Evolutionary conservation across 2,797 vertebrate species (phyloP), one percentile per base, ranked within the genome.

Genomic region (Taenioides sp.): DNA sequence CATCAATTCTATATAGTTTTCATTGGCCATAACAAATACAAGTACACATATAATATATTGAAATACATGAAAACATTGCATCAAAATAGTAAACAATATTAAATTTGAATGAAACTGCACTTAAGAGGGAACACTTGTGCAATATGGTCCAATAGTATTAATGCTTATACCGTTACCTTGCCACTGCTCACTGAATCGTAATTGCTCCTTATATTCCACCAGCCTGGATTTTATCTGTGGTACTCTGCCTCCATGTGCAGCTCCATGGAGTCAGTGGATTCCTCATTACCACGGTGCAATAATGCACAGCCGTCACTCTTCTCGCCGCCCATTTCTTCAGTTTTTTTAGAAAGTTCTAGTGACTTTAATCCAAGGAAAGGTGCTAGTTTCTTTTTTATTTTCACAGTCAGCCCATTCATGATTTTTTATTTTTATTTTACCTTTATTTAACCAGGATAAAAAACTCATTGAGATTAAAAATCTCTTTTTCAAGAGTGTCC

Each of bases 211-310:
- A 67, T 50, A 59, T 59, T 18, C 25, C 50, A 80, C 63, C 75
- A 20, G 22, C 62, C 67, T 43, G 25, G 47, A 0, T 1, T 5
- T 1, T 50, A 75, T 75, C 25, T 43, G 70, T 72, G 67, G 62
- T 58, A 7, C 23, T 31, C 25, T 52, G 58, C 58, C 70, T 63
- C 50, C 75, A 37, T 43, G 72, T 64, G 70, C 67, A 40, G 65
- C 68, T 76, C 58, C 27, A 70, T 70, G 43, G 58, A 1, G 5
- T 72, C 73, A 69, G 79, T 69, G 84, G 34, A 82, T 72, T 78
- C 80, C 62, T 84, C 69, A 83, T 87, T 87, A 81, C 71, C 6
- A 4, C 47, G 1, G n/a, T 40, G 65, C 71, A 85, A 74, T 84
- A 81, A 85, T 72, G 63, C 75, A 71, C 80, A 77, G 75, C 68